Conservation (phyloP, 2,113 vertebrate genomes). For the Cheirogaleus medius region DNA sequence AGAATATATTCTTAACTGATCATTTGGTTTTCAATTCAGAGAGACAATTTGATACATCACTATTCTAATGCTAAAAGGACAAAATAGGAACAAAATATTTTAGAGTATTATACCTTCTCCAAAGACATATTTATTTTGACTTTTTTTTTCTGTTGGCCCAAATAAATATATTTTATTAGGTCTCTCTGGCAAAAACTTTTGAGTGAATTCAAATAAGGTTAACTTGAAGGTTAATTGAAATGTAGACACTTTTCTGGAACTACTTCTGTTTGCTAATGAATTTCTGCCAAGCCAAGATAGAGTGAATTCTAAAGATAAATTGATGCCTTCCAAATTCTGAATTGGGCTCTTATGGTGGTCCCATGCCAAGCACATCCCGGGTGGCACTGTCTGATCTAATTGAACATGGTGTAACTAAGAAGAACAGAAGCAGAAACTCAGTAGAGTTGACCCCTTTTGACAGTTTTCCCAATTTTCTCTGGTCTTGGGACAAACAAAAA, state of each 20-base stretch:
- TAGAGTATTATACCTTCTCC: not conserved
- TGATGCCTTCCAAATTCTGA: not conserved
- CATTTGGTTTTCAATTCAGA: not conserved
- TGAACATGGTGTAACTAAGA: not conserved
- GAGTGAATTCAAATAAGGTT: not conserved
- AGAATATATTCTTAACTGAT: not conserved
- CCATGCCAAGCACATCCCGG: not conserved
- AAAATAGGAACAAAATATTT: not conserved
- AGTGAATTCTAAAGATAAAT: not conserved
- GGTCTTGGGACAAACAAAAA: conserved; percentile 10
- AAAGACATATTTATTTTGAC: not conserved
- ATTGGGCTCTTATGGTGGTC: not conserved
- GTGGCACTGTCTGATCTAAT: not conserved
- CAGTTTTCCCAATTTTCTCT: not conserved
- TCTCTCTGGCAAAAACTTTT: conserved; percentile 23
- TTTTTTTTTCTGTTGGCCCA: not conserved
- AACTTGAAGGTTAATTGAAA: conserved; percentile 48
- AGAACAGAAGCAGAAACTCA: not conserved
- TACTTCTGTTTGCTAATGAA: not conserved
- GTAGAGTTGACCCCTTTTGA: not conserved
- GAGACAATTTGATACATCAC: not conserved
- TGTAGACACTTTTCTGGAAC: not conserved
- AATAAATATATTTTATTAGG: not conserved
- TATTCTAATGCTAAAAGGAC: not conserved
- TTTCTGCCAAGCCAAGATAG: conserved; percentile 26